phyloP scores from a whole-genome alignment of 1,140 invertebrate genomes.

The Brachionus asplanchnoidis region DNA sequence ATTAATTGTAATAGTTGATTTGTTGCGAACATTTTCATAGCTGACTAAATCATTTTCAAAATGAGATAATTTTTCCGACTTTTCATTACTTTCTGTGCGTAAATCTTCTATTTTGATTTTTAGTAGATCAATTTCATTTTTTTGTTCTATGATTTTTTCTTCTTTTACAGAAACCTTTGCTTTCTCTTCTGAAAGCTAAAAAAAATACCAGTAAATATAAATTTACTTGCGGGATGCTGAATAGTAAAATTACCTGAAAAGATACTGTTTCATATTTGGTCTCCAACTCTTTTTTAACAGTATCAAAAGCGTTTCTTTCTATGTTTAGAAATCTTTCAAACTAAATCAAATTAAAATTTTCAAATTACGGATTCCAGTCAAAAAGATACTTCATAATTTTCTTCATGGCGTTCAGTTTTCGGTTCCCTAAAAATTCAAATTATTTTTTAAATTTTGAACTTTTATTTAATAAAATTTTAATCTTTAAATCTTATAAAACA shows the following conservation, averaged over 20 bases:
- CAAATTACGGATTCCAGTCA: background rate
- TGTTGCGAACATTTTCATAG: slow-evolving; percentile 48
- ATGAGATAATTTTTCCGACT: slow-evolving; percentile 48
- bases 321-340: slow-evolving; percentile 16
- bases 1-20: slow-evolving; percentile 50
- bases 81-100: slow-evolving; percentile 45
- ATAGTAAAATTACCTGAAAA: background rate
- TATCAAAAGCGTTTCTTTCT: slow-evolving; percentile 13
- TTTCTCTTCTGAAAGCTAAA: slow-evolving; percentile 48
- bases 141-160: slow-evolving; percentile 49
- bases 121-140: slow-evolving; percentile 47
- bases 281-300: slow-evolving; percentile 1
- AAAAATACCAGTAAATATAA: background rate
- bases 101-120: slow-evolving; percentile 48
- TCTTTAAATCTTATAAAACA: background rate
- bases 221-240: too few relatives aligned
- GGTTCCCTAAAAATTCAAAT: background rate
- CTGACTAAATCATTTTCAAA: slow-evolving; percentile 49
- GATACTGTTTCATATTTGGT: background rate
- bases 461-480: background rate
- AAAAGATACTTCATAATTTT: slow-evolving; percentile 4
- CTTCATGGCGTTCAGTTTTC: background rate
- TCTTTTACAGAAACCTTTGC: slow-evolving; percentile 49
- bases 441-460: too few relatives aligned
- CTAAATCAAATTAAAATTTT: background rate